Percentiles rank a stretch among this genome's conserved stretches.
Evolutionary conservation across 2,113 vertebrate genomes (phyloP).

Genomic region (Cheilinus undulatus): DNA sequence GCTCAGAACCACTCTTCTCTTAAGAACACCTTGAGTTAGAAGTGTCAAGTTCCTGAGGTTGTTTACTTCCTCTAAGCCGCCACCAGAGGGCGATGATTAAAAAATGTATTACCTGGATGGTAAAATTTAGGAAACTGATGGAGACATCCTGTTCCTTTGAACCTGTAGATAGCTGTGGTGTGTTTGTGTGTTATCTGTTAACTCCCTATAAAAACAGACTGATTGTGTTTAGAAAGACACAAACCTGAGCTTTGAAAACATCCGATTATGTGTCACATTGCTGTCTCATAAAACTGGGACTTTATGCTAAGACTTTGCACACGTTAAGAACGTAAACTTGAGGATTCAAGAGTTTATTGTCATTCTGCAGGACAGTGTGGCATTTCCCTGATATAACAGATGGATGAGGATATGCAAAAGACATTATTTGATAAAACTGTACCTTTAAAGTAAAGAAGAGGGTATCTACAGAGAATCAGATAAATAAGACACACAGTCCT

Average conservation of each 20-base stretch:
- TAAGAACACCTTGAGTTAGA: no score
- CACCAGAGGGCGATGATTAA: slow-evolving; percentile 66
- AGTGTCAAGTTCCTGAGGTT: not conserved
- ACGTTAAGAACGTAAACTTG: no score
- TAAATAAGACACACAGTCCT: not conserved
- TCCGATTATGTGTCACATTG: slow-evolving; percentile 2
- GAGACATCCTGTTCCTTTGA: slow-evolving; percentile 70
- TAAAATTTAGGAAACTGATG: slow-evolving; percentile 19
- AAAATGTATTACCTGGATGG: slow-evolving; percentile 23
- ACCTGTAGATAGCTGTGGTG: slow-evolving; percentile 20
- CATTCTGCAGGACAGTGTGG: no score
- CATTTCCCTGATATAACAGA: no score
- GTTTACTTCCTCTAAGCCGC: not conserved
- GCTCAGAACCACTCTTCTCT: no score
- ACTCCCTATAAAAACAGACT: not conserved
- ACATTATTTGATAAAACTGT: no score
- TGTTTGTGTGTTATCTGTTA: slow-evolving; percentile 15
- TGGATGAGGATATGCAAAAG: no score
- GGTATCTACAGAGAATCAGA: no score
- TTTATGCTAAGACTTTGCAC: no score
- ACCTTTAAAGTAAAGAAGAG: no score
- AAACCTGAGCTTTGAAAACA: slow-evolving; percentile 22
- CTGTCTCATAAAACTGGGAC: not conserved
- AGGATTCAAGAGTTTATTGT: no score
- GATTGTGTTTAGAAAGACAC: slow-evolving; percentile 26